Evolutionary conservation across 2,113 vertebrate species (phyloP).

Genomic region (Cryptomyrus ogoouensis): DNA sequence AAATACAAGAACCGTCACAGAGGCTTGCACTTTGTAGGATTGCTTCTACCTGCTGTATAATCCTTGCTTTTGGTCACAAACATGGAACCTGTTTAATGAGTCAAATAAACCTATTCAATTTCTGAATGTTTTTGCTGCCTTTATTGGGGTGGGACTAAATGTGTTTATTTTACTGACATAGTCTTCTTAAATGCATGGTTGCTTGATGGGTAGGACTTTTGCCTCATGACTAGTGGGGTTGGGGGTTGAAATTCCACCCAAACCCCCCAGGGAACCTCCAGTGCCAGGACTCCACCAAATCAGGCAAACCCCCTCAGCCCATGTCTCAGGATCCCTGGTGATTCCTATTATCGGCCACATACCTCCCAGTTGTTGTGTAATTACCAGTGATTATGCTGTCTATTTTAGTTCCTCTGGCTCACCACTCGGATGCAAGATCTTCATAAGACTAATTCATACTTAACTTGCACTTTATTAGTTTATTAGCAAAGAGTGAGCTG

Average conservation of each 20-base stretch:
- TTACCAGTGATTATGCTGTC: neutral
- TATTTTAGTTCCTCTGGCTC: neutral
- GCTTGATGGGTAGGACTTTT: neutral
- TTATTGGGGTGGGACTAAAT: neutral
- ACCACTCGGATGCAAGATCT: neutral
- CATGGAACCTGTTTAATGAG: conserved; percentile 72
- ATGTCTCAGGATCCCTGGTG: neutral
- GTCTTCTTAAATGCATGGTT: neutral
- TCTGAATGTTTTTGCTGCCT: neutral
- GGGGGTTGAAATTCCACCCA: neutral
- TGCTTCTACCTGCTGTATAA: conserved; percentile 62
- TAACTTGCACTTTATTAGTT: too few relatives aligned
- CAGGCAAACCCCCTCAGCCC: neutral
- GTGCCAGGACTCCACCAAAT: neutral
- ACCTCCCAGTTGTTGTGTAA: neutral
- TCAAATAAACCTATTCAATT: conserved; percentile 61
- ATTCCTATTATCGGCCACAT: neutral
- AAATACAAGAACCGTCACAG: neutral
- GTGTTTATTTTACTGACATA: neutral
- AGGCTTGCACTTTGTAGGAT: conserved; percentile 45
- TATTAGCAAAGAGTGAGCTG: too few relatives aligned
- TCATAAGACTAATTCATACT: too few relatives aligned
- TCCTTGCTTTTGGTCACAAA: conserved; percentile 51
- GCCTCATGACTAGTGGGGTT: neutral
- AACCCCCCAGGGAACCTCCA: neutral